These are phyloP conservation scores for Eupithecia vulgata DNA, from an alignment of 2,888 invertebrate species.

Conservation along the genomic window DNA sequence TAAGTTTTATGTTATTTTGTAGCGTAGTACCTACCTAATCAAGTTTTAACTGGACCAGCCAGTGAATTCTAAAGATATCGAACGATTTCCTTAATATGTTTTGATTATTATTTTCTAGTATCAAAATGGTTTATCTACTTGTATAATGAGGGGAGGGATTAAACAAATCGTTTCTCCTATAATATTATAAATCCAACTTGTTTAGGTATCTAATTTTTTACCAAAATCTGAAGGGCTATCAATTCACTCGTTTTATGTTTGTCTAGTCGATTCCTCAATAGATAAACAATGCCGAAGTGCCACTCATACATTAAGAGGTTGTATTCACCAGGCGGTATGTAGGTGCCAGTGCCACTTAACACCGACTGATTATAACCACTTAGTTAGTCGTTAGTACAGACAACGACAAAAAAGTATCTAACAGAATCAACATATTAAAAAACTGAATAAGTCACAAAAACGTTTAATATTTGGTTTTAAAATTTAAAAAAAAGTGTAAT, in stretches of 20 bases:
- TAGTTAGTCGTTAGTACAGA: neutral
- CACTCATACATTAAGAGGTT: neutral
- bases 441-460: too few relatives aligned
- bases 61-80: neutral
- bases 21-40: neutral
- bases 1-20: neutral
- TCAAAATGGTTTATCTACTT: neutral
- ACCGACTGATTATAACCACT: neutral
- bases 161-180: neutral
- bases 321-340: neutral
- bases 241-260: neutral
- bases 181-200: neutral
- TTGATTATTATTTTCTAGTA: neutral
- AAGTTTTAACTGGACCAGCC: neutral
- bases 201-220: too few relatives aligned
- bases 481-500: too few relatives aligned
- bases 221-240: too few relatives aligned
- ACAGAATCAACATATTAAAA: too few relatives aligned
- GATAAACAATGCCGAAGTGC: neutral
- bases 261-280: neutral
- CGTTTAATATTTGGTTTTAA: too few relatives aligned
- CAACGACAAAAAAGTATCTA: neutral
- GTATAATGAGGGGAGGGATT: neutral
- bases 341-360: neutral
- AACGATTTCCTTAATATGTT: neutral